Evolutionary conservation across 1,140 invertebrate species (phyloP).

Genomic region (Batillaria attramentaria): DNA sequence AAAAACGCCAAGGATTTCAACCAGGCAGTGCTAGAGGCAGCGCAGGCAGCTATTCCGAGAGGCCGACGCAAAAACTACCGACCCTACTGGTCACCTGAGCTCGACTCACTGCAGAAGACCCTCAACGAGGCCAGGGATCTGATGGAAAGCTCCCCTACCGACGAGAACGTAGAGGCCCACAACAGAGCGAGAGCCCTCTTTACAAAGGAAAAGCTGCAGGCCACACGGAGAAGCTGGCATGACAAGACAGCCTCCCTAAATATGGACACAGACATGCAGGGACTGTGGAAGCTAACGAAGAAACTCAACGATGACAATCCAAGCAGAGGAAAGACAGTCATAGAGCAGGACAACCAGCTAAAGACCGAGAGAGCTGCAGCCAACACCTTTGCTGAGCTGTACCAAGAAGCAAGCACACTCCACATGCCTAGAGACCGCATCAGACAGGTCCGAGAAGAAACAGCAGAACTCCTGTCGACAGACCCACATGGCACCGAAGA

Average conservation of each 20-base stretch:
- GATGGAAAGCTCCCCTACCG: background rate
- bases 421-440: slow-evolving; percentile 14
- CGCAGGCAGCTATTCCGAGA: slow-evolving; percentile 5
- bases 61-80: slow-evolving; percentile 15
- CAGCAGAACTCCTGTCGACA: background rate
- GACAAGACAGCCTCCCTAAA: slow-evolving; percentile 16
- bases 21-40: slow-evolving; percentile 5
- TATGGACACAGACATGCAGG: slow-evolving; percentile 1
- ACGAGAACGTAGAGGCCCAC: background rate
- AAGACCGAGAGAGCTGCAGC: slow-evolving; percentile 27
- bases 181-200: slow-evolving; percentile 7
- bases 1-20: slow-evolving; percentile 13
- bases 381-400: slow-evolving; percentile 1
- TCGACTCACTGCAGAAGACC: slow-evolving; percentile 5
- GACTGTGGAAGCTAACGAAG: slow-evolving; percentile 12
- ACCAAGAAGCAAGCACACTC: background rate
- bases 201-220: slow-evolving; percentile 18
- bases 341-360: slow-evolving; percentile 13
- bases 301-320: slow-evolving; percentile 18
- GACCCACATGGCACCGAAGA: slow-evolving; percentile 17
- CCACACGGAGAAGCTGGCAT: slow-evolving; percentile 7
- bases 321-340: slow-evolving; percentile 21
- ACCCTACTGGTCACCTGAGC: slow-evolving; percentile 5
- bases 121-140: background rate
- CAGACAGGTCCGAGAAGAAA: slow-evolving; percentile 11